Evolutionary conservation across 2,888 invertebrate genomes (phyloP).

Genomic region (Incurvaria masculella): DNA sequence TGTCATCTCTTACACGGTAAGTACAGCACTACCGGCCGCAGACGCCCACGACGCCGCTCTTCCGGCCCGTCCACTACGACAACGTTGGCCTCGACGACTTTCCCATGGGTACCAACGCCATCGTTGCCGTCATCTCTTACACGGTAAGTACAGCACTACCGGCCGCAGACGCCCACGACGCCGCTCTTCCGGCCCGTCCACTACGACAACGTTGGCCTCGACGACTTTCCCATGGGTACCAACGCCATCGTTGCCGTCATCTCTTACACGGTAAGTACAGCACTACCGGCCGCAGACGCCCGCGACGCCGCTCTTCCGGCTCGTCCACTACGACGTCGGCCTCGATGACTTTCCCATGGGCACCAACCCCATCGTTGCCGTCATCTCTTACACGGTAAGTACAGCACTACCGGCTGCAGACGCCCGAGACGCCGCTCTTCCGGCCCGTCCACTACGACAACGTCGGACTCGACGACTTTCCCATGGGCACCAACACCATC

Average conservation of each 20-base stretch:
- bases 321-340: conserved; percentile 82
- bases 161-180: conserved; percentile 82
- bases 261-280: conserved; percentile 86
- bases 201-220: conserved; percentile 82
- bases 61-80: conserved; percentile 85
- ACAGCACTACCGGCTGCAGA: conserved; percentile 79
- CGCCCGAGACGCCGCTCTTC: conserved; percentile 76
- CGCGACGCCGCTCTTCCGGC: conserved; percentile 81
- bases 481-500: conserved; percentile 89
- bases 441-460: conserved; percentile 76
- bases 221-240: conserved; percentile 94
- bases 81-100: conserved; percentile 86
- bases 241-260: conserved; percentile 98
- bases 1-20: conserved; percentile 86
- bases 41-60: conserved; percentile 75
- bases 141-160: conserved; percentile 88
- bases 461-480: conserved; percentile 78
- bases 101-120: conserved; percentile 95
- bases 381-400: conserved; percentile 92
- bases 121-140: conserved; percentile 97
- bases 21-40: conserved; percentile 74
- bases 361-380: conserved; percentile 96
- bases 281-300: conserved; percentile 91
- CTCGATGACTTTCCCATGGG: conserved; percentile 95
- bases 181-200: conserved; percentile 87